These are phyloP conservation scores for Euplagia quadripunctaria DNA, from an alignment of 2,888 invertebrate genomes.

Conservation along the genomic window DNA sequence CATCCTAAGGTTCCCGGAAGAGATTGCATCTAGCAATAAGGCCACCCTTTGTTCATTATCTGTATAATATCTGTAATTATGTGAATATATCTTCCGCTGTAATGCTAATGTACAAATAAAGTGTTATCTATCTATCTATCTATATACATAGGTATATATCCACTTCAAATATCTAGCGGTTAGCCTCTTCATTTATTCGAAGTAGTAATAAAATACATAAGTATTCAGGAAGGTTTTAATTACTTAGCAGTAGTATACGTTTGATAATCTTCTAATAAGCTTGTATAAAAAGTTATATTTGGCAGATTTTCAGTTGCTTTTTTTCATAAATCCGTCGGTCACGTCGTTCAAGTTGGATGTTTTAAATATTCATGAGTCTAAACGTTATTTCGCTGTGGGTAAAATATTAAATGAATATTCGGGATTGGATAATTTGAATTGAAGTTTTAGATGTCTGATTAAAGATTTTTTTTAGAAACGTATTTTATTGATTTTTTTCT, in stretches of 20 bases:
- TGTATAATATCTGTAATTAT: too few relatives aligned
- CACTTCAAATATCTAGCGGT: neutral
- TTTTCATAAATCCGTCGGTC: constrained; percentile 9
- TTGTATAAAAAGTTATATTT: constrained; percentile 15
- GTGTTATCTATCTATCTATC: too few relatives aligned
- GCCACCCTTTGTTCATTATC: too few relatives aligned
- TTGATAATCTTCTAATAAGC: constrained; percentile 26
- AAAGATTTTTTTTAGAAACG: too few relatives aligned
- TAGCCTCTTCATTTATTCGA: neutral
- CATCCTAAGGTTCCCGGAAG: too few relatives aligned
- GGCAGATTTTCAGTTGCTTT: constrained; percentile 5
- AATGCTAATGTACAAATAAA: too few relatives aligned
- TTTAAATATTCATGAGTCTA: constrained; percentile 14
- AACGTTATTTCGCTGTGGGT: neutral
- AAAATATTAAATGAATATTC: constrained; percentile 7
- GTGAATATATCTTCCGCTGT: too few relatives aligned
- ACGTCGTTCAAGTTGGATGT: neutral
- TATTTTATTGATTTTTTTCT: too few relatives aligned
- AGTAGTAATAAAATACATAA: constrained; percentile 11
- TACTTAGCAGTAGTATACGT: constrained; percentile 35
- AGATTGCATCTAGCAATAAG: too few relatives aligned
- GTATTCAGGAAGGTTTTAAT: constrained; percentile 29
- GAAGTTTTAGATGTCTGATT: neutral
- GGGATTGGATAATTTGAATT: constrained; percentile 3
- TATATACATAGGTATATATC: too few relatives aligned